Evolutionary conservation across 2,797 vertebrate species (phyloP).

Genomic region (Potorous gilbertii): DNA sequence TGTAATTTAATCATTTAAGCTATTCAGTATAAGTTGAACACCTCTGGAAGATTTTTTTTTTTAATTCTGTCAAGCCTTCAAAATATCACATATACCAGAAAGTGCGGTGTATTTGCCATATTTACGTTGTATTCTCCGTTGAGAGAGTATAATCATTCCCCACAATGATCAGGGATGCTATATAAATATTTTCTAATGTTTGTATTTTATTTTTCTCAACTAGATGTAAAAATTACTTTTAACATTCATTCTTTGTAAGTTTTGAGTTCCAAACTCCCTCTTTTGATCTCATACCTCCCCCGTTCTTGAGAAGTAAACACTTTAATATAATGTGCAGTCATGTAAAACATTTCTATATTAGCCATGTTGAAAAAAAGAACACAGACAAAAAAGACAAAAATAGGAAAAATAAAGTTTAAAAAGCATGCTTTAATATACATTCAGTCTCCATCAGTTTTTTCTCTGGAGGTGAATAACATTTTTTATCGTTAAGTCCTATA

Average conservation of each 20-base stretch:
- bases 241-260: neutral
- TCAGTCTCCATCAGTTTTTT: neutral
- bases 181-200: neutral
- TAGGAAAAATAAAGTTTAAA: neutral
- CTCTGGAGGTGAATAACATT: neutral
- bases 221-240: neutral
- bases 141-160: neutral
- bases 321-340: neutral
- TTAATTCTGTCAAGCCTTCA: constrained; percentile 28
- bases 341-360: neutral
- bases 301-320: neutral
- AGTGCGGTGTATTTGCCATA: neutral
- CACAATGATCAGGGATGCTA: neutral
- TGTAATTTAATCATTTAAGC: neutral
- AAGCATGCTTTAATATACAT: neutral
- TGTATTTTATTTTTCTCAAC: neutral
- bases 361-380: neutral
- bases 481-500: neutral
- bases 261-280: neutral
- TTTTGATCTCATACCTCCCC: neutral
- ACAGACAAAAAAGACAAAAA: neutral
- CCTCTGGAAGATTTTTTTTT: constrained; percentile 11
- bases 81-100: neutral
- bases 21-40: neutral
- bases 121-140: neutral